These are phyloP conservation scores for Delichon dasypus DNA, from an alignment of 2,797 vertebrate genomes.

Conservation along the genomic window DNA sequence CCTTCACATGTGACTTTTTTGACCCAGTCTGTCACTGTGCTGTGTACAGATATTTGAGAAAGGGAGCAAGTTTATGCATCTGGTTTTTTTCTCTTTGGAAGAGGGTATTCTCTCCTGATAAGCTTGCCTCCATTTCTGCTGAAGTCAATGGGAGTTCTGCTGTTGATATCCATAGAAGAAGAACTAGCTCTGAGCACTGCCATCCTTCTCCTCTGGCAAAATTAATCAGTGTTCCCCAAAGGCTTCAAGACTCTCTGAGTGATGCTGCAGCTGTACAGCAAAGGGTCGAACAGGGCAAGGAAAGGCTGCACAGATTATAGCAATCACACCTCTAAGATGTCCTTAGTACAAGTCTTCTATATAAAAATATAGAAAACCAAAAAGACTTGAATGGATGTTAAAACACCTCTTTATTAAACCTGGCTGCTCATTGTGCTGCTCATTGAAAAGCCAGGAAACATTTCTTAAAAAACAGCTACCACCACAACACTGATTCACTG, in stretches of 20 bases:
- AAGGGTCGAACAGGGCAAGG: background rate
- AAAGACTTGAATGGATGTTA: background rate
- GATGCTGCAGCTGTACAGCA: background rate
- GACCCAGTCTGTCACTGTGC: background rate
- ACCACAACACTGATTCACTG: slow-evolving; percentile 17
- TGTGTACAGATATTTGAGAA: background rate
- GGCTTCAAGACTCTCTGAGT: background rate
- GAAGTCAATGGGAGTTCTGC: background rate
- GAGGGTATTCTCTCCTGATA: background rate
- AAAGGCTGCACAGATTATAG: background rate
- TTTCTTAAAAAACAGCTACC: background rate
- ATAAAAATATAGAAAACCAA: background rate
- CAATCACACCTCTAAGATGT: background rate
- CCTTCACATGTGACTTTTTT: background rate
- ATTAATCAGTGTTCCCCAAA: background rate
- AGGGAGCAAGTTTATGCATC: background rate
- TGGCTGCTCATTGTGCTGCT: background rate
- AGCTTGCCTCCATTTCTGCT: background rate
- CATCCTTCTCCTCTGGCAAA: background rate
- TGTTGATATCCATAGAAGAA: background rate
- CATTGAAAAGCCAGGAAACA: background rate
- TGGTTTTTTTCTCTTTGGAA: background rate
- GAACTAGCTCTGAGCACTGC: background rate
- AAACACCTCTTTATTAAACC: background rate
- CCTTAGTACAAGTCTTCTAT: background rate